A percentile compares a stretch with the other conserved stretches of the same genome.
phyloP scores from a whole-genome alignment of 2,888 invertebrate genomes.

The Ametastegia equiseti region DNA sequence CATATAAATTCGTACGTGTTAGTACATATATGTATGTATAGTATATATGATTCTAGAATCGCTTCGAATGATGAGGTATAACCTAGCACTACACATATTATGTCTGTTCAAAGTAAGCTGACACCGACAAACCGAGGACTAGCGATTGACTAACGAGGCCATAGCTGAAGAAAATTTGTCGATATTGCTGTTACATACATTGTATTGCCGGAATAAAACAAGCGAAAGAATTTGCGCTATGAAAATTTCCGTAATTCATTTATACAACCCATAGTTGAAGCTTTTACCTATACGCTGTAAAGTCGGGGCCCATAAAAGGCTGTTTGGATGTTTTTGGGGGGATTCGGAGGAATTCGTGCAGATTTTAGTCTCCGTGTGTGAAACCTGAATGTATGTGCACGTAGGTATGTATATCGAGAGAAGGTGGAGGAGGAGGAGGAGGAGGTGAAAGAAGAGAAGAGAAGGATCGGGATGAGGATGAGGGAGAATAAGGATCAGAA shows the following conservation, averaged over 20 bases:
- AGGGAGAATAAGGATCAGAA: neutral
- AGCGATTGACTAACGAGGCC: conserved; percentile 45
- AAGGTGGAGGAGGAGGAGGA: neutral
- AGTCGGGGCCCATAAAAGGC: neutral
- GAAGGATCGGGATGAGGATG: too few species aligned
- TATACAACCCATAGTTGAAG: too few species aligned
- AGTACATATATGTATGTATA: neutral
- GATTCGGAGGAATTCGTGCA: conserved; percentile 29
- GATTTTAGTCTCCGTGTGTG: neutral
- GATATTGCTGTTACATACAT: conserved; percentile 39
- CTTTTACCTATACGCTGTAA: too few species aligned
- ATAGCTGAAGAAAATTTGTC: conserved; percentile 44
- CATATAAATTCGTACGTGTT: neutral
- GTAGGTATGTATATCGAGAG: neutral
- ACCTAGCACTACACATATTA: neutral
- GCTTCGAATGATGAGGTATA: conserved; percentile 17
- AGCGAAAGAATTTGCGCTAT: neutral
- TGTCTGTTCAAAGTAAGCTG: conserved; percentile 32
- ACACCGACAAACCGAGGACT: conserved; percentile 32
- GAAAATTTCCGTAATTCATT: neutral
- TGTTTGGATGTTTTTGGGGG: neutral
- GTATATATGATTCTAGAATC: too few species aligned
- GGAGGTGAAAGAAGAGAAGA: neutral
- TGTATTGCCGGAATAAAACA: neutral
- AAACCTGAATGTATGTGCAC: neutral